phyloP scores from a whole-genome alignment of 2,797 vertebrate species.

The Epinephelus malabaricus region DNA sequence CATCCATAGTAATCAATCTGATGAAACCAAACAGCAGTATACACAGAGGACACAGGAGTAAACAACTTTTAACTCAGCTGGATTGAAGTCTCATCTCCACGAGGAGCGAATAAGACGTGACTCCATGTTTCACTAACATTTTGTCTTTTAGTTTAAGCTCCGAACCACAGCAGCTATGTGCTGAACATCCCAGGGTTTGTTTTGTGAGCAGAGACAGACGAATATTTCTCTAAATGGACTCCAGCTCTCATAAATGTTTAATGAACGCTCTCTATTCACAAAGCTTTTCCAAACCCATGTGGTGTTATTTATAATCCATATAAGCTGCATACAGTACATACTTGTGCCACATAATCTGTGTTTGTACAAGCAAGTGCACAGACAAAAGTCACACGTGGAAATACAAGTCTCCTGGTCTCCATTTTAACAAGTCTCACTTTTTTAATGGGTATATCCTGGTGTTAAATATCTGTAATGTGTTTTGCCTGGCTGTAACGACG shows the following conservation, averaged over 20 bases:
- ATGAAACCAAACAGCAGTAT: slow-evolving; percentile 61
- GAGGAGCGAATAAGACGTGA: slow-evolving; percentile 44
- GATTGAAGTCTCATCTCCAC: slow-evolving; percentile 43
- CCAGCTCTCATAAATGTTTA: slow-evolving; percentile 57
- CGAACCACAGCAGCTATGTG: slow-evolving; percentile 35
- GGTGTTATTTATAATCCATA: slow-evolving; percentile 52
- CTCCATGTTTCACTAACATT: slow-evolving; percentile 40
- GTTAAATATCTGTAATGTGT: slow-evolving; percentile 72
- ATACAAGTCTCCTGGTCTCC: slow-evolving; percentile 52
- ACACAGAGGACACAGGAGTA: slow-evolving; percentile 57
- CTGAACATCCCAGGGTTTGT: slow-evolving; percentile 28
- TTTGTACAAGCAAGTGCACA: slow-evolving; percentile 71
- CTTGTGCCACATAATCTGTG: slow-evolving; percentile 56
- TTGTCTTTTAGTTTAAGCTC: slow-evolving; percentile 51
- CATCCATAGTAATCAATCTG: slow-evolving; percentile 73
- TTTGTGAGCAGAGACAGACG: slow-evolving; percentile 29
- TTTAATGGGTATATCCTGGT: slow-evolving; percentile 73
- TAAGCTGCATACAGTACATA: slow-evolving; percentile 21
- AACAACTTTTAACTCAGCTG: slow-evolving; percentile 63
- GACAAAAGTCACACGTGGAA: slow-evolving; percentile 67
- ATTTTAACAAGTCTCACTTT: slow-evolving; percentile 74
- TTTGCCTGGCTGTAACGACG: slow-evolving; percentile 71
- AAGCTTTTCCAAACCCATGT: slow-evolving; percentile 45
- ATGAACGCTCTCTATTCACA: slow-evolving; percentile 48
- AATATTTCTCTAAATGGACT: slow-evolving; percentile 42